Evolutionary conservation across 2,797 vertebrate genomes (phyloP).

Genomic region (Urosaurus nigricauda): DNA sequence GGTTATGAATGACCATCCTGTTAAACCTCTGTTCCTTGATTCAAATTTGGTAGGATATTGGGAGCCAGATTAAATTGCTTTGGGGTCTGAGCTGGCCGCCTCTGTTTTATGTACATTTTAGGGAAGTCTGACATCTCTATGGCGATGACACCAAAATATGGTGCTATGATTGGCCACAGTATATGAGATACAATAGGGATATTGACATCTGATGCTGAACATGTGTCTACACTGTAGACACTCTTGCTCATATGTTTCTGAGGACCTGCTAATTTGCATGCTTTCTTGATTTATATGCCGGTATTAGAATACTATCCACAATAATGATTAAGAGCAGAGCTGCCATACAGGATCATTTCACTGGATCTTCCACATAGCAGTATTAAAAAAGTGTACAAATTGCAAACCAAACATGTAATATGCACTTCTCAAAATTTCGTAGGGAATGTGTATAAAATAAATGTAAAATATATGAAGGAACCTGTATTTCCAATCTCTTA

Average conservation of each 20-base stretch:
- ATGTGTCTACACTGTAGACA: no score
- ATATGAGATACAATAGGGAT: no score
- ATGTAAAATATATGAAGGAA: rapidly evolving
- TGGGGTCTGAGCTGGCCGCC: not conserved
- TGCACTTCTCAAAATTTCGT: not conserved
- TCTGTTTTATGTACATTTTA: not conserved
- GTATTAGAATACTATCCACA: no score
- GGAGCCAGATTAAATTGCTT: not conserved
- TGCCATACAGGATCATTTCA: no score
- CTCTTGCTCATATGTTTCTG: not conserved
- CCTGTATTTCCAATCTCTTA: rapidly evolving
- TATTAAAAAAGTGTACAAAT: not conserved
- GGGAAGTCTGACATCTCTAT: not conserved
- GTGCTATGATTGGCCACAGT: not conserved
- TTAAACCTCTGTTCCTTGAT: not conserved
- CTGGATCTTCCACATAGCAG: not conserved
- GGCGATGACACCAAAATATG: not conserved
- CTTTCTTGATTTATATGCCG: no score
- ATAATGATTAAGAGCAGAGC: no score
- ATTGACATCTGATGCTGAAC: no score
- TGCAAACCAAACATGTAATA: not conserved
- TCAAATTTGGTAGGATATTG: not conserved
- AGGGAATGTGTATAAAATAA: not conserved
- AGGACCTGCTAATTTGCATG: no score
- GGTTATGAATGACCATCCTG: no score